Percentiles rank a stretch among this genome's conserved stretches.
These are phyloP conservation scores for Calliopum simillimum DNA, from an alignment of 2,888 invertebrate species.

Conservation along the genomic window DNA sequence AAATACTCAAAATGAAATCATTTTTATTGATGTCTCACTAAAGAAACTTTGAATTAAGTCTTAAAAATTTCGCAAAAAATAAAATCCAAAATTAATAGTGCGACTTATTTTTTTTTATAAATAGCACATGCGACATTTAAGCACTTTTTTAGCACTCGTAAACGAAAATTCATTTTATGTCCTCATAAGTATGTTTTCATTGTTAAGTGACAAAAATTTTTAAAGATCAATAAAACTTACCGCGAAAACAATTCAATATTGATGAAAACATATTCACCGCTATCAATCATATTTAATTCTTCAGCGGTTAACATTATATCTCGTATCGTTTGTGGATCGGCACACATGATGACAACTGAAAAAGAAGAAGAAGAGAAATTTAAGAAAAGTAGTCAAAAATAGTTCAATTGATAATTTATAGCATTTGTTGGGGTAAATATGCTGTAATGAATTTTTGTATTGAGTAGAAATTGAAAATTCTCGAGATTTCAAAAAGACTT, in stretches of 20 bases:
- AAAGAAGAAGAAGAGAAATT: slow-evolving; percentile 61
- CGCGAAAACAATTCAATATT: slow-evolving; percentile 96
- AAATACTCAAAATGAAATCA: no score
- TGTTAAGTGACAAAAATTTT: background rate
- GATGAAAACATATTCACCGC: slow-evolving; percentile 98
- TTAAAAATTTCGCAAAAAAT: no score
- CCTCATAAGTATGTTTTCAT: no score
- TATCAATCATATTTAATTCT: slow-evolving; percentile 93
- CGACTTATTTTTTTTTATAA: no score
- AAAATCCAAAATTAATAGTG: no score
- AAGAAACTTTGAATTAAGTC: no score
- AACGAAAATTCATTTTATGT: no score
- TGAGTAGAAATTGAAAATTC: background rate
- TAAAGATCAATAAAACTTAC: slow-evolving; percentile 71
- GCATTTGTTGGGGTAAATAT: background rate
- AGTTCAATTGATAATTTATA: background rate
- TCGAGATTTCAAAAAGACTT: no score
- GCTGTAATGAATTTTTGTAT: background rate
- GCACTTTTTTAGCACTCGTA: no score
- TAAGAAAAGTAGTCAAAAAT: background rate
- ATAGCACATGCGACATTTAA: no score
- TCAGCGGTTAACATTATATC: slow-evolving; percentile 95
- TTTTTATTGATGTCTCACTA: no score
- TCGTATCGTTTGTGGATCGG: slow-evolving; percentile 87
- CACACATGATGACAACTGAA: slow-evolving; percentile 96